Evolutionary conservation across 1,140 invertebrate genomes (phyloP).

Genomic region (Bombus turneri): DNA sequence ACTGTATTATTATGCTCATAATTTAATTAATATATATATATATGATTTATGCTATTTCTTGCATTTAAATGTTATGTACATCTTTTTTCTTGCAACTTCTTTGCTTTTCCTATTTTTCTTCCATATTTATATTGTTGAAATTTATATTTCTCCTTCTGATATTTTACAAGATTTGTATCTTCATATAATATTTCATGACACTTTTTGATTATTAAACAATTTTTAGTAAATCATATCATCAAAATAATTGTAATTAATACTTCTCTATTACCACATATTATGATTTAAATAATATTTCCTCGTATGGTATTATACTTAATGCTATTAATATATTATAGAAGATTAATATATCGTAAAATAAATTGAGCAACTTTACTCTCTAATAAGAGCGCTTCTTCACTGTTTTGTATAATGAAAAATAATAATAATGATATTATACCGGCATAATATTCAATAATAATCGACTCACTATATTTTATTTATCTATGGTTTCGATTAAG

Average conservation of each 20-base stretch:
- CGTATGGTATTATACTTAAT: neutral
- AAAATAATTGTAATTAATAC: neutral
- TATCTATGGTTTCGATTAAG: slow-evolving; percentile 35
- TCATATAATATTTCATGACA: neutral
- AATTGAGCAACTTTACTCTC: neutral
- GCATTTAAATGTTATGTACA: no score
- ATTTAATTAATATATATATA: neutral
- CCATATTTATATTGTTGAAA: neutral
- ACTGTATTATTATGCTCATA: neutral
- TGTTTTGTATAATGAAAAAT: neutral
- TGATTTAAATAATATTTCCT: neutral
- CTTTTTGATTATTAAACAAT: neutral
- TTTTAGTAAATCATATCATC: neutral
- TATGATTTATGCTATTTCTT: no score
- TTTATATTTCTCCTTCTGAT: neutral
- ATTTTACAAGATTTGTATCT: neutral
- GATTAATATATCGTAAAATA: neutral
- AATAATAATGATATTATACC: neutral
- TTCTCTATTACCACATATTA: neutral
- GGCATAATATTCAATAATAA: slow-evolving; percentile 24
- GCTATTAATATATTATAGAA: neutral
- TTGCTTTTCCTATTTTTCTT: neutral
- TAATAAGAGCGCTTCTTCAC: neutral
- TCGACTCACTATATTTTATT: slow-evolving; percentile 22
- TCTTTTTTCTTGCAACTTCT: neutral